Conservation (phyloP, 2,888 invertebrate species). For the Arge pagana region DNA sequence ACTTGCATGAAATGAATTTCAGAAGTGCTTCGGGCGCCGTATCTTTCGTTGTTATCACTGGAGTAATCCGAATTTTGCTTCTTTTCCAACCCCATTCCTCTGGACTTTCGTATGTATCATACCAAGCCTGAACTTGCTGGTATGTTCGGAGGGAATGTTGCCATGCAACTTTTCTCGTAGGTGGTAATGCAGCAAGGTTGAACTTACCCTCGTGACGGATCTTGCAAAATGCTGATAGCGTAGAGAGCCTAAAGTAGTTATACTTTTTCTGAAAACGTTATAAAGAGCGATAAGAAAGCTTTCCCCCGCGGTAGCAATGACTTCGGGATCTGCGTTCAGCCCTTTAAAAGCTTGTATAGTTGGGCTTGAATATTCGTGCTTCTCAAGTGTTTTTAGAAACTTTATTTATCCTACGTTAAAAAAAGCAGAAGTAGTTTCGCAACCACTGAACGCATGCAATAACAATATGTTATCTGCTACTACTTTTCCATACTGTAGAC, state of each 20-base stretch:
- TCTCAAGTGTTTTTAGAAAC: background rate
- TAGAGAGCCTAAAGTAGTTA: conserved; percentile 17
- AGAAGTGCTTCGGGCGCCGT: background rate
- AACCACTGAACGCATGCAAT: conserved; percentile 25
- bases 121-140: conserved; percentile 4
- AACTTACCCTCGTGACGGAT: background rate
- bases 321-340: conserved; percentile 8
- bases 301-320: conserved; percentile 2
- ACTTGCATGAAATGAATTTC: conserved; percentile 5
- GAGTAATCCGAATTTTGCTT: background rate
- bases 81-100: conserved; percentile 1
- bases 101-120: background rate
- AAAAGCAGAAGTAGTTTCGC: conserved; percentile 12
- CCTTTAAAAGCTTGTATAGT: background rate
- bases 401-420: background rate
- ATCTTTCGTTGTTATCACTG: background rate
- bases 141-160: background rate
- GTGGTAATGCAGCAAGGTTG: conserved; percentile 1
- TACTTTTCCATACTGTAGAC: conserved; percentile 5
- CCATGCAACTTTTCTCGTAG: background rate
- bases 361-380: background rate
- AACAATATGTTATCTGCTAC: conserved; percentile 21
- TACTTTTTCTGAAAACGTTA: background rate
- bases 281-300: background rate
- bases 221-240: conserved; percentile 24